phyloP scores from a whole-genome alignment of 2,888 invertebrate species.

The Melanostoma mellinum region DNA sequence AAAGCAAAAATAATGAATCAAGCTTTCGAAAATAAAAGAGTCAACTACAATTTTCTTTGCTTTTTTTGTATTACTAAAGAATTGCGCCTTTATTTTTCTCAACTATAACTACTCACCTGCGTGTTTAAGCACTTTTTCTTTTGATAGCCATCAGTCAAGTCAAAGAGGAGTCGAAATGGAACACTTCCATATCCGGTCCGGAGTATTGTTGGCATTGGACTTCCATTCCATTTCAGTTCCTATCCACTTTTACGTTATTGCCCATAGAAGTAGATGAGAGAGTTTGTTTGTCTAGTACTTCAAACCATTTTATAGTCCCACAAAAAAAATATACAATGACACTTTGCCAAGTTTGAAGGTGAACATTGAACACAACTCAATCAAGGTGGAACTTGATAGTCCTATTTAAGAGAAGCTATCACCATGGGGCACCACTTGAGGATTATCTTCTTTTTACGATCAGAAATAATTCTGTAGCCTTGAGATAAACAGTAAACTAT shows the following conservation, averaged over 20 bases:
- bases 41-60: no score
- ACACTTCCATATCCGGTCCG: constrained; percentile 64
- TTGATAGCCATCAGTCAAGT: constrained; percentile 49
- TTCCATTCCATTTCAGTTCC: constrained; percentile 39
- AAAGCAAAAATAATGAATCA: no score
- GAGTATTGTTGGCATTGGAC: constrained; percentile 35
- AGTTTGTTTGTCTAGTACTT: constrained; percentile 50
- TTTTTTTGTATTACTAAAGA: no score
- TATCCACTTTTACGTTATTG: constrained; percentile 50
- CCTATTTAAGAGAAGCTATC: constrained; percentile 17
- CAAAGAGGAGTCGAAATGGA: constrained; percentile 44
- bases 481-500: constrained; percentile 36
- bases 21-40: no score
- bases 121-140: constrained; percentile 16
- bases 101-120: constrained; percentile 3
- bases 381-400: constrained; percentile 15
- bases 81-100: background rate
- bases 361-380: constrained; percentile 34
- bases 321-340: constrained; percentile 38
- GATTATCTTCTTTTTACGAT: constrained; percentile 40
- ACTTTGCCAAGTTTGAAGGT: constrained; percentile 32
- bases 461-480: constrained; percentile 32
- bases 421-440: constrained; percentile 35
- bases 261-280: constrained; percentile 41
- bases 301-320: constrained; percentile 55